These are phyloP conservation scores for Lucifuga dentata DNA, from an alignment of 2,113 vertebrate genomes.

Conservation along the genomic window DNA sequence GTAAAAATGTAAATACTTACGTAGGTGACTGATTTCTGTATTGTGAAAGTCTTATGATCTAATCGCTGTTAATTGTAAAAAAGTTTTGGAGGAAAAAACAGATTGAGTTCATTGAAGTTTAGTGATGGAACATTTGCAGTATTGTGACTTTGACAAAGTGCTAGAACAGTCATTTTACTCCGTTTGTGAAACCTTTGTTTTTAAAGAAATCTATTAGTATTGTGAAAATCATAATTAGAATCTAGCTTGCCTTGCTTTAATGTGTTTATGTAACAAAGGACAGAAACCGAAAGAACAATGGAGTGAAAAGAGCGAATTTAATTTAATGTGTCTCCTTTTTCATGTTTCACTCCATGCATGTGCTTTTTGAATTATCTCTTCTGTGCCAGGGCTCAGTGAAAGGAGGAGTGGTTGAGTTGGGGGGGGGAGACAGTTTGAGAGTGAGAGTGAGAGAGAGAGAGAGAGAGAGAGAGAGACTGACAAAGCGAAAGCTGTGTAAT, in stretches of 20 bases:
- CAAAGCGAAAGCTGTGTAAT: conserved; percentile 68
- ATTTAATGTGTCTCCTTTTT: conserved; percentile 77
- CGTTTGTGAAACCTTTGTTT: conserved; percentile 73
- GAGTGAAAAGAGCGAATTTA: conserved; percentile 78
- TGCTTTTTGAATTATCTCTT: conserved; percentile 83
- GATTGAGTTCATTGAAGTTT: conserved; percentile 59
- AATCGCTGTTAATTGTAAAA: conserved; percentile 40
- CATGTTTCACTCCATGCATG: conserved; percentile 76
- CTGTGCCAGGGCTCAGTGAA: conserved; percentile 70
- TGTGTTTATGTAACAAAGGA: conserved; percentile 75
- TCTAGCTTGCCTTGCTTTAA: conserved; percentile 75
- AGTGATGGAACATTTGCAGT: conserved; percentile 47
- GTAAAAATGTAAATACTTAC: background rate
- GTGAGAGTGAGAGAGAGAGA: conserved; percentile 23
- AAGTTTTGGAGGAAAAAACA: conserved; percentile 31
- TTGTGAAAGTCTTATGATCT: conserved; percentile 19
- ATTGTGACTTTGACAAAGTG: conserved; percentile 78
- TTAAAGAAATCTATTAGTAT: conserved; percentile 55
- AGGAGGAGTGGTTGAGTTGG: conserved; percentile 55
- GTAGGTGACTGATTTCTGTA: background rate
- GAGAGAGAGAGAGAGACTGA: conserved; percentile 35
- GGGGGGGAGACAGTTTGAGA: too few species aligned
- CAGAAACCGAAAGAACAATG: conserved; percentile 79
- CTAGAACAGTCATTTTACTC: conserved; percentile 63
- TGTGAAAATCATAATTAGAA: conserved; percentile 81